Conservation (phyloP, 2,888 invertebrate genomes). For the Hemaris fuciformis region DNA sequence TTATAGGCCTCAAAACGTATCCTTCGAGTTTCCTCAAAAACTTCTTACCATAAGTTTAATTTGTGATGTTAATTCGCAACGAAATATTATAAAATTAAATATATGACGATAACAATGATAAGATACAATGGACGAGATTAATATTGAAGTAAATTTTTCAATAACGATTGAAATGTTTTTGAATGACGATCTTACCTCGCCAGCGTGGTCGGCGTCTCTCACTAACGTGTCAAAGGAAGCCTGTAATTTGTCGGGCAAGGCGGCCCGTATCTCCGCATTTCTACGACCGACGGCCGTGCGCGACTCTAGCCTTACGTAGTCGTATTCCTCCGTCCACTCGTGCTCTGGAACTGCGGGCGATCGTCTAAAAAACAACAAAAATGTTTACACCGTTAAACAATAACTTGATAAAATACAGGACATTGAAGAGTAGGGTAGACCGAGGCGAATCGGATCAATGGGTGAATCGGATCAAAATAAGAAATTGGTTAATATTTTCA, state of each 20-base stretch:
- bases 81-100: too few species aligned
- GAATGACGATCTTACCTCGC: conserved; percentile 55
- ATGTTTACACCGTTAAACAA: background rate
- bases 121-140: too few species aligned
- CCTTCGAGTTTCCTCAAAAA: too few species aligned
- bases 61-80: too few species aligned
- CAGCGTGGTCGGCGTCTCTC: conserved; percentile 85
- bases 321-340: conserved; percentile 92
- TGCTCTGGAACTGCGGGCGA: conserved; percentile 68
- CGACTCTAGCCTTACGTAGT: conserved; percentile 93
- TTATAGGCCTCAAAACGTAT: too few species aligned
- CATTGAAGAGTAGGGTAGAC: too few species aligned
- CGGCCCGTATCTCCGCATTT: conserved; percentile 87
- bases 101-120: too few species aligned
- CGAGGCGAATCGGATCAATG: too few species aligned
- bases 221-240: conserved; percentile 89
- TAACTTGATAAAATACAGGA: too few species aligned
- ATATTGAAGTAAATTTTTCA: background rate
- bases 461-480: too few species aligned
- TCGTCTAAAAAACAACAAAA: conserved; percentile 44
- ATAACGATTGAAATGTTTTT: background rate
- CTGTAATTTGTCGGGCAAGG: conserved; percentile 86
- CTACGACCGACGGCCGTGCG: conserved; percentile 86
- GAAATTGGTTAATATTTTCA: too few species aligned
- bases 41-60: too few species aligned